Evolutionary conservation across 2,113 vertebrate genomes (phyloP).

Genomic region (Sebastes fasciatus): DNA sequence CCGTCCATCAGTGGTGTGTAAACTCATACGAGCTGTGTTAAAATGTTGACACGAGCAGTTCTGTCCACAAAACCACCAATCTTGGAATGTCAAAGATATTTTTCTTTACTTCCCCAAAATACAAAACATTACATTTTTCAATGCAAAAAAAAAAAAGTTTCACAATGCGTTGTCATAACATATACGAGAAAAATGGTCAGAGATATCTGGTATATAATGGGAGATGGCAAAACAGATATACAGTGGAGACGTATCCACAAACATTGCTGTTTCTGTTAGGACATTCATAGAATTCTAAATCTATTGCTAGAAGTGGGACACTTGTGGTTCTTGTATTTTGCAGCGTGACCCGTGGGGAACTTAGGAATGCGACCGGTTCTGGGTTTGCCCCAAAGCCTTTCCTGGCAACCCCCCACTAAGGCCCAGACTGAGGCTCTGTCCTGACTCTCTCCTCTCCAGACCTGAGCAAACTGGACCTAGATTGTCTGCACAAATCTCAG

Average conservation of each 20-base stretch:
- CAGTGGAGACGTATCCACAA: slow-evolving; percentile 48
- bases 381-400: slow-evolving; percentile 29
- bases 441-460: slow-evolving; percentile 19
- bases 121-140: slow-evolving; percentile 50
- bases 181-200: slow-evolving; percentile 37
- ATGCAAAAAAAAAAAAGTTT: slow-evolving; percentile 40
- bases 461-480: slow-evolving; percentile 20
- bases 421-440: slow-evolving; percentile 3
- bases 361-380: slow-evolving; percentile 42
- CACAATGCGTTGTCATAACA: slow-evolving; percentile 59
- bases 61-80: slow-evolving; percentile 51
- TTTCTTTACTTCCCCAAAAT: slow-evolving; percentile 60
- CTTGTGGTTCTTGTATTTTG: slow-evolving; percentile 53
- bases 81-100: slow-evolving; percentile 46
- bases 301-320: slow-evolving; percentile 31
- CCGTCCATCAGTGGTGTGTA: slow-evolving; percentile 34
- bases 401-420: slow-evolving; percentile 23
- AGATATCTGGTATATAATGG: slow-evolving; percentile 41
- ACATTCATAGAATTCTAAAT: slow-evolving; percentile 43
- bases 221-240: slow-evolving; percentile 46
- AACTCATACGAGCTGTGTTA: slow-evolving; percentile 12
- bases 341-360: slow-evolving; percentile 30
- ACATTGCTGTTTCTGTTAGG: slow-evolving; percentile 52
- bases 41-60: slow-evolving; percentile 38
- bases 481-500: slow-evolving; percentile 1